Evolutionary conservation across 2,113 vertebrate species (phyloP).

Genomic region (Saccopteryx leptura): DNA sequence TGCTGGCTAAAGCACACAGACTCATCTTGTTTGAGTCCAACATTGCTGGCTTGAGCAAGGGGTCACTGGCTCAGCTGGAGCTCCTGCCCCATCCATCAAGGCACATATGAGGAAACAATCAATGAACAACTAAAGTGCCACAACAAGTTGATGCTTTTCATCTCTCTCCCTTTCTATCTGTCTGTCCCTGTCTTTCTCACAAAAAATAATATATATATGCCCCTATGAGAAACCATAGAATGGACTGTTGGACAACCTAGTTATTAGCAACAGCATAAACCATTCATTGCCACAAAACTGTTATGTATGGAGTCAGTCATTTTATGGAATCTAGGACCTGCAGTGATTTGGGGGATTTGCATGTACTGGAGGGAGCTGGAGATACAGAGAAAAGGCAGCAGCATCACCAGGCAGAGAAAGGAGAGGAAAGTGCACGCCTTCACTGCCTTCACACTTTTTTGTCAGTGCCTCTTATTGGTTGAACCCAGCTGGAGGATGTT

Average conservation of each 20-base stretch:
- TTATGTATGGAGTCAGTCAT: background rate
- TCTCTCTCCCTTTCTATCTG: too few relatives aligned
- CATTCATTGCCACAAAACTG: background rate
- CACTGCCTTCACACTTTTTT: background rate
- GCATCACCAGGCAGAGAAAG: background rate
- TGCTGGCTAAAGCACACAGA: too few relatives aligned
- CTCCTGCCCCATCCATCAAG: too few relatives aligned
- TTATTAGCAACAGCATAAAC: background rate
- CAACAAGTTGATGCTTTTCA: too few relatives aligned
- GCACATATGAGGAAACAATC: too few relatives aligned
- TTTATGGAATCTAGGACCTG: background rate
- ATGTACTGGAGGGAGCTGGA: background rate
- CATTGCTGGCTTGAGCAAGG: too few relatives aligned
- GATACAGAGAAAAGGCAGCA: background rate
- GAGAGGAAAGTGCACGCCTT: accelerated
- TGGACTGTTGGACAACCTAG: background rate
- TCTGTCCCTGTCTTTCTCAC: too few relatives aligned
- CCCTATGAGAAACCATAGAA: background rate
- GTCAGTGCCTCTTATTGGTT: background rate
- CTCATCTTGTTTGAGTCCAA: too few relatives aligned
- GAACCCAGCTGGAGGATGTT: background rate
- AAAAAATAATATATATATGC: too few relatives aligned
- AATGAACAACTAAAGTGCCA: too few relatives aligned
- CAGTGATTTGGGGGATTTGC: background rate
- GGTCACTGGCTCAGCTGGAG: too few relatives aligned